phyloP scores from a whole-genome alignment of 2,888 invertebrate genomes.

The Eudemis profundana region DNA sequence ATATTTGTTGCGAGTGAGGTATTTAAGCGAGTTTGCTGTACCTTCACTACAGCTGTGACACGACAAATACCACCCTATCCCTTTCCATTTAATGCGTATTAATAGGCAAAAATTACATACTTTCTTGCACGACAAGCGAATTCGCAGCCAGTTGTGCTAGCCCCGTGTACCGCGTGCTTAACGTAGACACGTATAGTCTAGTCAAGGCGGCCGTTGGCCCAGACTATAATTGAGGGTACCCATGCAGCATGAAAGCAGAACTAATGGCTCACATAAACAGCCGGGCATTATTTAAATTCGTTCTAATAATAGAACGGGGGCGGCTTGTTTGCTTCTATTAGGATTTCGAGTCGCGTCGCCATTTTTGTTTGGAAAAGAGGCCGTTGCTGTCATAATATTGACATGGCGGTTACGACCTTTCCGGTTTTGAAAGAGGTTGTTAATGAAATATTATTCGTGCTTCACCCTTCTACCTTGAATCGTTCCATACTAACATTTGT shows the following conservation, averaged over 20 bases:
- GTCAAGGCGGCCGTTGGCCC: conserved; percentile 40
- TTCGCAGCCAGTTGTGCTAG: too few relatives aligned
- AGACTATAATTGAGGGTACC: conserved; percentile 39
- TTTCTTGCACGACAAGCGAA: too few relatives aligned
- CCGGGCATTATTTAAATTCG: conserved; percentile 38
- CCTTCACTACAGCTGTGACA: too few relatives aligned
- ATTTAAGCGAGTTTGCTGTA: too few relatives aligned
- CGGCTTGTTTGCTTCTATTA: conserved; percentile 43
- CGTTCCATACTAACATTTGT: too few relatives aligned
- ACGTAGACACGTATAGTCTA: conserved; percentile 37
- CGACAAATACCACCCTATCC: too few relatives aligned
- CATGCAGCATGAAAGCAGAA: conserved; percentile 39
- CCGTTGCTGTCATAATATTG: conserved; percentile 14
- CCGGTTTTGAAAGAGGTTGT: background rate
- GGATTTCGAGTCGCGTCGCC: conserved; percentile 24
- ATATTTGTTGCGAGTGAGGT: too few relatives aligned
- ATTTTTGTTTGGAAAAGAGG: conserved; percentile 5
- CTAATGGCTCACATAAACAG: conserved; percentile 42
- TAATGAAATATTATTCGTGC: too few relatives aligned
- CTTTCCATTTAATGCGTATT: too few relatives aligned
- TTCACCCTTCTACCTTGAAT: too few relatives aligned
- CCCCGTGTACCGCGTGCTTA: conserved; percentile 8
- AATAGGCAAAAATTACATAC: too few relatives aligned
- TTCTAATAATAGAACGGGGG: conserved; percentile 43
- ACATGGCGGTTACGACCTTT: background rate